Conservation (phyloP, 1,140 invertebrate species). For the Hydropsyche tenuis region DNA sequence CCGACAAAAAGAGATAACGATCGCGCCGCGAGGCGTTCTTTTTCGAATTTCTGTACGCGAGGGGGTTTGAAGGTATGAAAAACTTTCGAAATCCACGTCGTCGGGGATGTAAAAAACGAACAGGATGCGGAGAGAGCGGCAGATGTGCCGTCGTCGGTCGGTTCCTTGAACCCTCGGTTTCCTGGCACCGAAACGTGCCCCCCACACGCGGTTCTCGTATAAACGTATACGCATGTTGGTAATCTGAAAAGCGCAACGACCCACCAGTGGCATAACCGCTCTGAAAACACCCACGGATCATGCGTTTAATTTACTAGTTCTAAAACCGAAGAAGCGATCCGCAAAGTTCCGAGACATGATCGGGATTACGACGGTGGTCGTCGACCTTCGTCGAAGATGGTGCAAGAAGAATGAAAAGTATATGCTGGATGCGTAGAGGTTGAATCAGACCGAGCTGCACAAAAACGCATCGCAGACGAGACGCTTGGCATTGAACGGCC, state of each 20-base stretch:
- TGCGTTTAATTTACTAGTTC: too few species aligned
- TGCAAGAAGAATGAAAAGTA: too few species aligned
- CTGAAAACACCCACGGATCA: constrained; percentile 16
- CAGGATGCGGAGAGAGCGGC: not conserved
- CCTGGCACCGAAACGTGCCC: not conserved
- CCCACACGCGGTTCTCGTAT: too few species aligned
- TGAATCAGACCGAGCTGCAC: too few species aligned
- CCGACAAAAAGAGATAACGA: not conserved
- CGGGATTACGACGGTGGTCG: too few species aligned
- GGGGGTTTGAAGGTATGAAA: not conserved
- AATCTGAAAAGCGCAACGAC: constrained; percentile 27
- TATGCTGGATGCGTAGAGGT: too few species aligned
- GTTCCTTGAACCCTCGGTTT: constrained; percentile 8
- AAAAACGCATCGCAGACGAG: constrained; percentile 3
- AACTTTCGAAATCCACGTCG: not conserved
- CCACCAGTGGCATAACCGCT: constrained; percentile 33
- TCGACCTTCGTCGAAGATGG: too few species aligned
- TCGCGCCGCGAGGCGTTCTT: not conserved
- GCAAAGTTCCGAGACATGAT: too few species aligned
- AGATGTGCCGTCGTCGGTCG: not conserved
- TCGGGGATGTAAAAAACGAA: not conserved
- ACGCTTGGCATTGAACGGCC: not conserved
- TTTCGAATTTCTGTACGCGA: not conserved
- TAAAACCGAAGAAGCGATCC: too few species aligned
- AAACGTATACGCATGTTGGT: not conserved